Evolutionary conservation across 2,888 invertebrate genomes (phyloP).

Genomic region (Eupithecia centaureata): DNA sequence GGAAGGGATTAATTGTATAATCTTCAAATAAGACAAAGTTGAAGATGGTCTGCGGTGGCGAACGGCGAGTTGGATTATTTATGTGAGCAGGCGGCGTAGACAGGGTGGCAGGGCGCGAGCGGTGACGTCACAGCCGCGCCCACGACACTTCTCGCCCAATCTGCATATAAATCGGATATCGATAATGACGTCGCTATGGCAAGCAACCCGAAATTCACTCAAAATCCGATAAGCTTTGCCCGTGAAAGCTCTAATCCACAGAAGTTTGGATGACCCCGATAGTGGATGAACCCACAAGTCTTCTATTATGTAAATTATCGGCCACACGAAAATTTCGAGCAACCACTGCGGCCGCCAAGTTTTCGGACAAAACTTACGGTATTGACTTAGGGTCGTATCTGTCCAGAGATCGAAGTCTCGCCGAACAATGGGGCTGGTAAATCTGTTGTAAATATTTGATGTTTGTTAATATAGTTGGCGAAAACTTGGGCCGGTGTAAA

Average conservation of each 20-base stretch:
- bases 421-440: slow-evolving; percentile 53
- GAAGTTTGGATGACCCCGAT: slow-evolving; percentile 82
- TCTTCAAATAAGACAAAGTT: slow-evolving; percentile 68
- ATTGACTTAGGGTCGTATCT: slow-evolving; percentile 73
- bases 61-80: slow-evolving; percentile 63
- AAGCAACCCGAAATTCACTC: slow-evolving; percentile 80
- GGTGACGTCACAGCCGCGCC: slow-evolving; percentile 60
- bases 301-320: slow-evolving; percentile 84
- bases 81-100: slow-evolving; percentile 51
- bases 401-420: slow-evolving; percentile 60
- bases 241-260: slow-evolving; percentile 80
- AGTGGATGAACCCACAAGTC: slow-evolving; percentile 78
- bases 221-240: slow-evolving; percentile 80
- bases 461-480: slow-evolving; percentile 36
- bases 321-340: slow-evolving; percentile 77
- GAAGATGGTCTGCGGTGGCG: slow-evolving; percentile 51
- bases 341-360: slow-evolving; percentile 75
- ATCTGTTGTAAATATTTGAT: slow-evolving; percentile 54
- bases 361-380: slow-evolving; percentile 74
- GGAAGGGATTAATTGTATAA: slow-evolving; percentile 71
- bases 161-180: slow-evolving; percentile 84
- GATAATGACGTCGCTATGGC: slow-evolving; percentile 81
- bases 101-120: slow-evolving; percentile 47
- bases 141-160: slow-evolving; percentile 72
- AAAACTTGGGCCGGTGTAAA: slow-evolving; percentile 31